phyloP scores from a whole-genome alignment of 2,888 invertebrate genomes.

The Ichneumoninae sp. region DNA sequence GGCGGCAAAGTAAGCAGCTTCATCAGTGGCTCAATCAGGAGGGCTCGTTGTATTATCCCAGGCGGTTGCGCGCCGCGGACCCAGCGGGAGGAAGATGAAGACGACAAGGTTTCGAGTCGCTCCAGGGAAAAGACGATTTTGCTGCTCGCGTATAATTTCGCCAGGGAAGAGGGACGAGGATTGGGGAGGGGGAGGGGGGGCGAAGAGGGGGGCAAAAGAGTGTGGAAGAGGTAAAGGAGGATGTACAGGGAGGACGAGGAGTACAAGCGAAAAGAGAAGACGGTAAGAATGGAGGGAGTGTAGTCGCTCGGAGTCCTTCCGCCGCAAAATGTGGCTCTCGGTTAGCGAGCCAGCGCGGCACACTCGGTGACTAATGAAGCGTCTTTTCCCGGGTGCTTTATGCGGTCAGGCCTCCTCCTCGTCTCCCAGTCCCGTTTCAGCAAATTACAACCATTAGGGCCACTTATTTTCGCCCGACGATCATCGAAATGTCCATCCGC shows the following conservation, averaged over 20 bases:
- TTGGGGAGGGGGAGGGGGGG: background rate
- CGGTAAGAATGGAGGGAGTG: conserved; percentile 26
- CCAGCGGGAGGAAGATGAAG: conserved; percentile 26
- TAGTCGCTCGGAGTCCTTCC: conserved; percentile 48
- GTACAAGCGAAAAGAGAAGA: conserved; percentile 46
- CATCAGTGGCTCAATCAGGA: conserved; percentile 66
- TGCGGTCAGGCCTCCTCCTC: conserved; percentile 71
- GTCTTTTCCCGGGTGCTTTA: conserved; percentile 79
- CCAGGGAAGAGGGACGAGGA: conserved; percentile 23
- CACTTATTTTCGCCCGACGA: conserved; percentile 79
- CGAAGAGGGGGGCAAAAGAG: conserved; percentile 8
- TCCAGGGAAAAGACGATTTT: conserved; percentile 58
- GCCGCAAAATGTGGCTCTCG: conserved; percentile 49
- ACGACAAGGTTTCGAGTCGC: conserved; percentile 56
- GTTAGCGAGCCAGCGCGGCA: conserved; percentile 45
- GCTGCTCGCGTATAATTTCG: conserved; percentile 55
- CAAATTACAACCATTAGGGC: conserved; percentile 83
- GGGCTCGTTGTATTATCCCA: conserved; percentile 30
- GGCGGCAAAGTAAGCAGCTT: conserved; percentile 60
- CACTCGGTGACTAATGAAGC: conserved; percentile 75
- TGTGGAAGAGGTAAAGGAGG: conserved; percentile 18
- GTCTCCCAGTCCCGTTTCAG: conserved; percentile 77
- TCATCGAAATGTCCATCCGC: conserved; percentile 77
- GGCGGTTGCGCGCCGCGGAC: conserved; percentile 3
- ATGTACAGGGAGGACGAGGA: conserved; percentile 28